phyloP scores from a whole-genome alignment of 2,888 invertebrate species.

The Laspeyria flexula region DNA sequence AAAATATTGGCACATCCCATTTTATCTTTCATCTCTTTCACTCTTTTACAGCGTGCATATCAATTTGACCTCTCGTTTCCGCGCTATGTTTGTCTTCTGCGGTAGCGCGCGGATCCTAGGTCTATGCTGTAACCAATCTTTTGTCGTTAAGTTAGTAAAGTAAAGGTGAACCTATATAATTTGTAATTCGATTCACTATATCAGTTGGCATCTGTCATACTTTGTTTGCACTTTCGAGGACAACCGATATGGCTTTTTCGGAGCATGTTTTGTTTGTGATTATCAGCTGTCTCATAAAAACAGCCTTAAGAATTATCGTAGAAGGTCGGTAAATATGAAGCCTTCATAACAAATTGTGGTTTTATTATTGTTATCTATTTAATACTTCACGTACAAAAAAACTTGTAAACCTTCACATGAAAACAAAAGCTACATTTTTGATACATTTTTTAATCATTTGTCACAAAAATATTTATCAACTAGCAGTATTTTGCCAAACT shows the following conservation, averaged over 20 bases:
- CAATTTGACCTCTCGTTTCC: too few species aligned
- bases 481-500: slow-evolving; percentile 22
- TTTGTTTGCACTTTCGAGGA: slow-evolving; percentile 1
- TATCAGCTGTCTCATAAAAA: slow-evolving; percentile 3
- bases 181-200: slow-evolving; percentile 8
- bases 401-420: too few species aligned
- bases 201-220: slow-evolving; percentile 9
- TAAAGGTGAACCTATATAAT: slow-evolving; percentile 6
- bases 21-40: too few species aligned
- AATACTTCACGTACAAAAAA: background rate
- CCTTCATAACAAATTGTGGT: slow-evolving; percentile 2
- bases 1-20: too few species aligned
- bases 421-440: too few species aligned
- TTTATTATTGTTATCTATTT: background rate
- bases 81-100: too few species aligned
- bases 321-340: slow-evolving; percentile 6
- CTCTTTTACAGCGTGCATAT: too few species aligned
- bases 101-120: too few species aligned
- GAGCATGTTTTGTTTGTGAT: background rate
- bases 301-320: slow-evolving; percentile 1
- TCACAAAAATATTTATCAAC: slow-evolving; percentile 27
- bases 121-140: slow-evolving; percentile 1
- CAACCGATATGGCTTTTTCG: slow-evolving; percentile 5
- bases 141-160: too few species aligned
- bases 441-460: slow-evolving; percentile 11